Base-by-base conservation (phyloP, 2,113 vertebrate species). In the Paralichthys olivaceus region DNA sequence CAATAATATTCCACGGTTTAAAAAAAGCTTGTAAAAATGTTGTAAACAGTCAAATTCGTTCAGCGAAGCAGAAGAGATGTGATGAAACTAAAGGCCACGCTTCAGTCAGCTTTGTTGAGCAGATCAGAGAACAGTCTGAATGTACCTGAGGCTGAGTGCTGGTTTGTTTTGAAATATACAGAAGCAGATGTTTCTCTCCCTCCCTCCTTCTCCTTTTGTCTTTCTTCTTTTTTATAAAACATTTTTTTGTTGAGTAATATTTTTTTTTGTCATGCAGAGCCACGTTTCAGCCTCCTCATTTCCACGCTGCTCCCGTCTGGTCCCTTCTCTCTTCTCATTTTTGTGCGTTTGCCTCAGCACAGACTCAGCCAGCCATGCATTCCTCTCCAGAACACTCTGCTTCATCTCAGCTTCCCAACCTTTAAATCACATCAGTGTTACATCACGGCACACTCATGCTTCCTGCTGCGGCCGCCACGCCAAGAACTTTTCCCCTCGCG, bases 381-480 rank as follows among this genome's bases (percentile, higher is more conserved):
- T 93, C 91, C 89, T 84, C 79, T 84, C 84, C 79, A 89, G 91
- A 92, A 94, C 91, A 92, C 80, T 92, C 60, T 89, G 90, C 87
- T 87, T 91, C 89, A 90, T 89, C 84, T 82, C 84, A 56, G 63
- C 84, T 80, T 90, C 84, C 90, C 74, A 90, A 84, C 86, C 49
- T 92, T 82, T 90, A 91, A 93, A 90, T 94, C 90, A 89, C 65
- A 87, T 89, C 81, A 74, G 80, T 77, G 87, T 92, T 92, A 86
- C 89, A 87, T 91, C 87, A 88, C 77, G 78, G 74, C 61, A 32
- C 14, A 59, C 43, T 26, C 69, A 23, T 12, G 47, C 78, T 80
- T 77, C 69, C 67, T 80, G 72, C 72, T 54, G 57, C 17, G 69
- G 65, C 23, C 14, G 37, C 55, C 47, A 40, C 75, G 81, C 83